phyloP scores from a whole-genome alignment of 53 echinoderm and acorn worm genomes.

The Echinarachnius parma region DNA sequence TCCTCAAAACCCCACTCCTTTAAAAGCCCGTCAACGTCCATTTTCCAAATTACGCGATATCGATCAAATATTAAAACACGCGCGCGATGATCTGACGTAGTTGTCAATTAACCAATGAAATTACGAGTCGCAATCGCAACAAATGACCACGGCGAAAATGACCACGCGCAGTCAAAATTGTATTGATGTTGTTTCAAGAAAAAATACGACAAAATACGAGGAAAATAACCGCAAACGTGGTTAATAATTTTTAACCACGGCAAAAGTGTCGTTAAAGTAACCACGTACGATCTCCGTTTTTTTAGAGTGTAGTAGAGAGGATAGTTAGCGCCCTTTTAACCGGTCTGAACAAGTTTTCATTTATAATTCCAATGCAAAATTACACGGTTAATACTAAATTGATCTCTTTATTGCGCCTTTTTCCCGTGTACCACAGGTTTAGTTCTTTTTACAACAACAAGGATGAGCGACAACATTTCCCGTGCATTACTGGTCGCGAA shows the following conservation, averaged over 20 bases:
- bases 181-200: slow-evolving; percentile 13
- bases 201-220: slow-evolving; percentile 11
- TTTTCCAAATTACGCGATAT: slow-evolving; percentile 32
- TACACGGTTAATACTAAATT: too few species aligned
- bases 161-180: slow-evolving; percentile 16
- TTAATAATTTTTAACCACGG: slow-evolving; percentile 22
- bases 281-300: slow-evolving; percentile 2
- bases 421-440: too few species aligned
- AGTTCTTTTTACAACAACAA: too few species aligned
- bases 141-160: slow-evolving; percentile 14
- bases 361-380: too few species aligned
- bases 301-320: slow-evolving; percentile 11
- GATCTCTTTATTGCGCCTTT: too few species aligned
- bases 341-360: too few species aligned
- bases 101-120: slow-evolving; percentile 18
- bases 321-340: too few species aligned
- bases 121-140: slow-evolving; percentile 11
- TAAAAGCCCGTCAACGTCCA: slow-evolving; percentile 23
- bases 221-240: slow-evolving; percentile 16
- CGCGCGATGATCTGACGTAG: slow-evolving; percentile 15
- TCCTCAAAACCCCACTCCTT: slow-evolving; percentile 23
- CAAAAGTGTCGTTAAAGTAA: slow-evolving; percentile 21
- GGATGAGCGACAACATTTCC: too few species aligned
- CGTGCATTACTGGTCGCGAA: too few species aligned
- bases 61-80: slow-evolving; percentile 6